Conservation (phyloP, 1,140 invertebrate genomes). For the Rhyacophila brunnea region DNA sequence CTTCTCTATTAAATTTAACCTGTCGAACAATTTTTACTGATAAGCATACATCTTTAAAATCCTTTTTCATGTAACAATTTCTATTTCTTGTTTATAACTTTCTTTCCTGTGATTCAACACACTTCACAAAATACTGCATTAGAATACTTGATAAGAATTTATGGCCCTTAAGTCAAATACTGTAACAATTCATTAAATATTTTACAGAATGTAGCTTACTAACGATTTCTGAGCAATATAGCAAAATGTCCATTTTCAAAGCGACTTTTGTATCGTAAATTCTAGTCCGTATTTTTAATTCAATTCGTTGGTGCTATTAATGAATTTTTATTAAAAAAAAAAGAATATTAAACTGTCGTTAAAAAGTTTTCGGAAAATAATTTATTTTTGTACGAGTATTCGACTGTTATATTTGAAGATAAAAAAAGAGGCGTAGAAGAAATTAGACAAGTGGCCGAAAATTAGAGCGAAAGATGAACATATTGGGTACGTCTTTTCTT, state of each 20-base stretch:
- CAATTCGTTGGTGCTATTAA: conserved; percentile 1
- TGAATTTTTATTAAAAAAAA: neutral
- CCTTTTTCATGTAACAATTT: too few species aligned
- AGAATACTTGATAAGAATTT: too few species aligned
- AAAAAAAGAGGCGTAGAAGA: neutral
- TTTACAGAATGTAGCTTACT: conserved; percentile 1
- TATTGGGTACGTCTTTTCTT: conserved; percentile 20
- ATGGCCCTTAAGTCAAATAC: too few species aligned
- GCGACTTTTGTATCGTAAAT: neutral
- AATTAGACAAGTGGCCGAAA: conserved; percentile 1
- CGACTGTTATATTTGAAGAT: neutral
- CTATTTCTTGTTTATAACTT: too few species aligned
- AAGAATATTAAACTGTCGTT: neutral
- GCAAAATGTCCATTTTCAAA: neutral
- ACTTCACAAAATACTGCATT: too few species aligned
- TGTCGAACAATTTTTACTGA: too few species aligned
- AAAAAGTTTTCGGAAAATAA: neutral
- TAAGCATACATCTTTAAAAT: too few species aligned
- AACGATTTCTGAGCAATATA: neutral
- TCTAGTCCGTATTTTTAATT: neutral
- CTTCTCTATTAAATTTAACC: too few species aligned
- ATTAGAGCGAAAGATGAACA: conserved; percentile 21
- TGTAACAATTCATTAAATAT: too few species aligned
- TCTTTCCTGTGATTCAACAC: too few species aligned
- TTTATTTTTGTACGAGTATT: conserved; percentile 2